Evolutionary conservation across 2,888 invertebrate species (phyloP).

Genomic region (Tuta absoluta): DNA sequence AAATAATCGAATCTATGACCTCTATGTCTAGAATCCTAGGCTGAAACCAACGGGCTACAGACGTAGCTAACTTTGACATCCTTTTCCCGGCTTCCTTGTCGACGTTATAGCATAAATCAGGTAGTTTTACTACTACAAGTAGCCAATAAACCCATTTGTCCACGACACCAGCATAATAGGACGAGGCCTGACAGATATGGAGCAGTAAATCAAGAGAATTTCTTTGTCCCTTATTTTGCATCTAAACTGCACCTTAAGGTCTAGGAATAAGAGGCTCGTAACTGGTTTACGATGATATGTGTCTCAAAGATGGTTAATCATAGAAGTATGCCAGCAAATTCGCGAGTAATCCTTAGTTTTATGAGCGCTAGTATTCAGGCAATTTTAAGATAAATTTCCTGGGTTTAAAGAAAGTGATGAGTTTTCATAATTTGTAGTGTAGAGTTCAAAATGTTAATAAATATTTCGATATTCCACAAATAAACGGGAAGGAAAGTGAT

Average conservation of each 20-base stretch:
- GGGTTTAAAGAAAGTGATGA: background rate
- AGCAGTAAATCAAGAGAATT: slow-evolving; percentile 68
- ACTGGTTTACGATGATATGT: slow-evolving; percentile 32
- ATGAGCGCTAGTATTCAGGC: slow-evolving; percentile 54
- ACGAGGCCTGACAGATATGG: slow-evolving; percentile 67
- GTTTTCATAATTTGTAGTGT: too few relatives aligned
- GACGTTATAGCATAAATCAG: slow-evolving; percentile 62
- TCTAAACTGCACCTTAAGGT: background rate
- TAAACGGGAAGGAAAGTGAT: too few relatives aligned
- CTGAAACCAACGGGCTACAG: too few relatives aligned
- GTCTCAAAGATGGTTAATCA: slow-evolving; percentile 49
- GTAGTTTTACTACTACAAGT: slow-evolving; percentile 66
- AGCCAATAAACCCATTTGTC: slow-evolving; percentile 78
- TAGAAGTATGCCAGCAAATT: slow-evolving; percentile 57
- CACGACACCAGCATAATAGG: slow-evolving; percentile 70
- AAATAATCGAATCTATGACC: too few relatives aligned
- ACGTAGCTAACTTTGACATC: slow-evolving; percentile 39
- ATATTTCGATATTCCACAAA: too few relatives aligned
- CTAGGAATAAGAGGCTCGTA: background rate
- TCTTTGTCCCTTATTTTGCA: slow-evolving; percentile 49
- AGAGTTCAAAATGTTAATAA: too few relatives aligned
- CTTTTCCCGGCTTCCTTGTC: slow-evolving; percentile 47
- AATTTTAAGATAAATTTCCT: slow-evolving; percentile 41
- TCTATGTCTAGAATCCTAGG: too few relatives aligned
- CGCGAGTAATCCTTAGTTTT: slow-evolving; percentile 55